These are phyloP conservation scores for Rosalia funebris DNA, from an alignment of 2,888 invertebrate genomes.

Conservation along the genomic window DNA sequence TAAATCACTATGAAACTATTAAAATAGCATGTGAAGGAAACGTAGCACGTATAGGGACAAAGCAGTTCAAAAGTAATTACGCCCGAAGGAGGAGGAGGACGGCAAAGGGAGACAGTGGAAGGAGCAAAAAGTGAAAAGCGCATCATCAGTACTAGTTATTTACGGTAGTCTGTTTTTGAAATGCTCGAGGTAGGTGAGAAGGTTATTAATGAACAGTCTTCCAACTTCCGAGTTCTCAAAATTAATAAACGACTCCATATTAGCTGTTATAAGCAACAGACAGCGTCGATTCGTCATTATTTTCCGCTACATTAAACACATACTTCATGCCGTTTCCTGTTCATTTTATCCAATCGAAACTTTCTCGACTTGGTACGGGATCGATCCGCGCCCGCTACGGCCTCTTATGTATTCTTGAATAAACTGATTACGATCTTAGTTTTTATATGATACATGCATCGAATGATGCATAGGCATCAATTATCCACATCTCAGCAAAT, in stretches of 20 bases:
- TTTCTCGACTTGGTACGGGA: conserved; percentile 34
- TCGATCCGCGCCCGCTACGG: conserved; percentile 14
- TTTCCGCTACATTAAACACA: conserved; percentile 67
- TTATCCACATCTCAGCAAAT: no score
- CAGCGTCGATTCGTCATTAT: conserved; percentile 67
- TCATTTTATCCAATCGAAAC: conserved; percentile 61
- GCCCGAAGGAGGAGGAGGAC: neutral
- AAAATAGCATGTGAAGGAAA: no score
- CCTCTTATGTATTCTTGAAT: conserved; percentile 46
- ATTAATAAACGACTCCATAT: conserved; percentile 66
- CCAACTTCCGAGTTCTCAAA: conserved; percentile 60
- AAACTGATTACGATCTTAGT: conserved; percentile 43
- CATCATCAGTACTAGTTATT: conserved; percentile 61
- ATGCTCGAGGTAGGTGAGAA: conserved; percentile 61
- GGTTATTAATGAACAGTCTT: conserved; percentile 64
- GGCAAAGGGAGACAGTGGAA: neutral
- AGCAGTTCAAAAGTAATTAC: no score
- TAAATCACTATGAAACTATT: no score
- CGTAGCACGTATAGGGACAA: no score
- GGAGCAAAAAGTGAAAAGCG: conserved; percentile 40
- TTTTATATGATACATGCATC: no score
- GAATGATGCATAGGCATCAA: no score
- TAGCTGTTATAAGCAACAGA: conserved; percentile 66
- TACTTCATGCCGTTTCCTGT: conserved; percentile 64
- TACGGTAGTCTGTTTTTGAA: conserved; percentile 63